Evolutionary conservation across 1,140 invertebrate genomes (phyloP).

Genomic region (Chironomus tepperi): DNA sequence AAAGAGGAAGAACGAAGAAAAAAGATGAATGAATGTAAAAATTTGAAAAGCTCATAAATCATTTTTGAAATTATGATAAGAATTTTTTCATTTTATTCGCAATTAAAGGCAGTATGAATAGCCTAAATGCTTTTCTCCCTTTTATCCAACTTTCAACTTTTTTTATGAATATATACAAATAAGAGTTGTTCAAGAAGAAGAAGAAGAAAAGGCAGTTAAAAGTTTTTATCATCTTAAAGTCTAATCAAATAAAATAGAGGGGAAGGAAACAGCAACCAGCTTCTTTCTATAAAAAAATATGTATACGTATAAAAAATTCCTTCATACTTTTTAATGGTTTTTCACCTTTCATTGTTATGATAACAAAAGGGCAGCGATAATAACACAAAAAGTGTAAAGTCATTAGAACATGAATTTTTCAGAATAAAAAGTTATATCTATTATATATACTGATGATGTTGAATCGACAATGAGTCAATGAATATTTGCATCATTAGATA

Average conservation of each 20-base stretch:
- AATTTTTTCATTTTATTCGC: slow-evolving; percentile 2
- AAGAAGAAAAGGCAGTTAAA: slow-evolving; percentile 19
- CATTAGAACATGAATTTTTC: slow-evolving; percentile 18
- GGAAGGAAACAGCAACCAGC: not conserved
- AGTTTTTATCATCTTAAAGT: slow-evolving; percentile 11
- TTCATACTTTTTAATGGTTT: slow-evolving; percentile 16
- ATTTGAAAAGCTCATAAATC: slow-evolving; percentile 10
- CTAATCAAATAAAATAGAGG: not conserved
- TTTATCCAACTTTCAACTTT: not conserved
- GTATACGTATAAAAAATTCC: not conserved
- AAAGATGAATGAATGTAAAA: slow-evolving; percentile 10
- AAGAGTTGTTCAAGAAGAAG: not conserved
- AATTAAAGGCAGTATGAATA: not conserved
- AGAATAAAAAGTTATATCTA: too few species aligned
- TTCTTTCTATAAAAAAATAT: not conserved
- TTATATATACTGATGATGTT: not conserved
- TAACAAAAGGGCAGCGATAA: not conserved
- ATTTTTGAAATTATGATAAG: slow-evolving; percentile 19
- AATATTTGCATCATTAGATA: too few species aligned
- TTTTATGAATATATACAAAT: not conserved
- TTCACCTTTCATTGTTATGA: slow-evolving; percentile 16
- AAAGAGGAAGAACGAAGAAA: not conserved
- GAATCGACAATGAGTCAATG: too few species aligned
- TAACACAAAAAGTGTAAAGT: slow-evolving; percentile 3
- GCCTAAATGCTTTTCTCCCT: not conserved